A percentile compares a stretch with the other conserved stretches of the same genome.
These are phyloP conservation scores for Micoletzkya japonica DNA, from an alignment of 2,888 invertebrate species.

Conservation along the genomic window DNA sequence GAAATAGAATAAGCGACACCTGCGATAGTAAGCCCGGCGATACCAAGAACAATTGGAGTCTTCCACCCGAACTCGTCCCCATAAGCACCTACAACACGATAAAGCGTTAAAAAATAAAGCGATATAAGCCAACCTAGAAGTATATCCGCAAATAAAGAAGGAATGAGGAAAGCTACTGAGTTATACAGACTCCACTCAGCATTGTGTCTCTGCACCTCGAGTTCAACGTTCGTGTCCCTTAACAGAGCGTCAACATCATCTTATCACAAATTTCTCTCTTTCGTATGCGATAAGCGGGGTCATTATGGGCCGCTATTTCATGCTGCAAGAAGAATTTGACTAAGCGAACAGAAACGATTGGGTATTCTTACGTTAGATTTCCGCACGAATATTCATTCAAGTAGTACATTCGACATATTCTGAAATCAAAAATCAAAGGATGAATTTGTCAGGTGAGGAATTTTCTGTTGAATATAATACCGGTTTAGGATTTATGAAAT, in stretches of 20 bases:
- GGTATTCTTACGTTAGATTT: slow-evolving; percentile 9
- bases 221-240: slow-evolving; percentile 10
- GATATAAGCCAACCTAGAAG: slow-evolving; percentile 32
- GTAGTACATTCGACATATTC: slow-evolving; percentile 19
- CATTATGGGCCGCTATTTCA: background rate
- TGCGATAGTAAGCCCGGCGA: slow-evolving; percentile 28
- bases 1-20: background rate
- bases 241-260: background rate
- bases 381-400: background rate
- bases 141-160: slow-evolving; percentile 40
- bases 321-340: background rate
- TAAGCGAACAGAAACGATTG: too few relatives aligned
- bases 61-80: slow-evolving; percentile 49
- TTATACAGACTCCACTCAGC: slow-evolving; percentile 46
- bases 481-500: too few relatives aligned
- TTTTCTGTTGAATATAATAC: too few relatives aligned
- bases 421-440: slow-evolving; percentile 14
- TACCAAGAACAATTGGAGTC: slow-evolving; percentile 45
- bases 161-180: slow-evolving; percentile 32
- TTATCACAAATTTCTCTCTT: background rate
- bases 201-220: slow-evolving; percentile 36
- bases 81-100: slow-evolving; percentile 34
- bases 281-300: background rate
- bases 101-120: background rate
- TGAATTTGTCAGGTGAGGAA: too few relatives aligned